These are phyloP conservation scores for Cosmia trapezina DNA, from an alignment of 2,888 invertebrate genomes.

Conservation along the genomic window DNA sequence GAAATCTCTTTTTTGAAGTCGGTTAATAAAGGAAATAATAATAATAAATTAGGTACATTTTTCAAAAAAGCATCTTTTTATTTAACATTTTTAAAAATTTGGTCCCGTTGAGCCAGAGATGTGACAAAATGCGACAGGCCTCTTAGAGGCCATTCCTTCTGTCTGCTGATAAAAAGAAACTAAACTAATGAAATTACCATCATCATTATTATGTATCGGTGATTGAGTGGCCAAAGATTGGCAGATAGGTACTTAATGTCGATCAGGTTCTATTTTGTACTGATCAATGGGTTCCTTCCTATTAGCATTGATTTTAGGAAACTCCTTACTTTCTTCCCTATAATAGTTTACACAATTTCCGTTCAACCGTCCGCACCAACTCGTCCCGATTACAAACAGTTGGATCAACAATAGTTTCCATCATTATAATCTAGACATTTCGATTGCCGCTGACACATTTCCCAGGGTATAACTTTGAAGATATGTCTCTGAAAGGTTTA, in stretches of 20 bases:
- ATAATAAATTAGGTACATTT: too few relatives aligned
- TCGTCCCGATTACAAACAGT: conserved; percentile 38
- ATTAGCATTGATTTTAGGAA: background rate
- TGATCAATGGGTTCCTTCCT: too few relatives aligned
- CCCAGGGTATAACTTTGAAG: conserved; percentile 62
- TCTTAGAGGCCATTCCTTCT: background rate
- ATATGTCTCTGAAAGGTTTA: conserved; percentile 61
- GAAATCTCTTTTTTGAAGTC: too few relatives aligned
- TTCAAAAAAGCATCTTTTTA: too few relatives aligned
- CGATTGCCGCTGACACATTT: conserved; percentile 65
- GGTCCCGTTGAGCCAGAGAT: too few relatives aligned
- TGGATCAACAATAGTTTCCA: conserved; percentile 24
- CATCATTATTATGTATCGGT: background rate
- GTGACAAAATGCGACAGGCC: too few relatives aligned
- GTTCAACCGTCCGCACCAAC: conserved; percentile 11
- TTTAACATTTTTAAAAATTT: too few relatives aligned
- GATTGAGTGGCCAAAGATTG: background rate
- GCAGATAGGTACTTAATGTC: background rate
- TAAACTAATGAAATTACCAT: background rate
- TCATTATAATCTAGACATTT: conserved; percentile 60
- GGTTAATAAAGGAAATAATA: too few relatives aligned
- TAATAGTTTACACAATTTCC: conserved; percentile 12
- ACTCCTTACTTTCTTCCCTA: background rate
- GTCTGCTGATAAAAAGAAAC: background rate
- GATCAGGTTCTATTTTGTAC: background rate